Evolutionary conservation across 1,140 invertebrate species (phyloP).

Genomic region (Vanessa atalanta): DNA sequence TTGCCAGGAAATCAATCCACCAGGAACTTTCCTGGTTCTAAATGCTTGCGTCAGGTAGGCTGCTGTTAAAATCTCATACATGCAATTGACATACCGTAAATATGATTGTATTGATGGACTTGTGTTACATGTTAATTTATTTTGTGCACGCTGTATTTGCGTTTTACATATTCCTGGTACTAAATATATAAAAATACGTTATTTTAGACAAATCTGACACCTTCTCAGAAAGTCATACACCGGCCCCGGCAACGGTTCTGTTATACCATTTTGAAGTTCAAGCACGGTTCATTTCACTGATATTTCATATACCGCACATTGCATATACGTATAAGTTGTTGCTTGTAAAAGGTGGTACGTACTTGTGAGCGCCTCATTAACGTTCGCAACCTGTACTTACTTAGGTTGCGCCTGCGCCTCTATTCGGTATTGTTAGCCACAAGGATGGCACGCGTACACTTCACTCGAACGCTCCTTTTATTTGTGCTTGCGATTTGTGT

Average conservation of each 20-base stretch:
- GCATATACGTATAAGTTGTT: not conserved
- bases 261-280: slow-evolving; percentile 5
- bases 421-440: slow-evolving; percentile 21
- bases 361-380: slow-evolving; percentile 2
- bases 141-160: too few relatives aligned
- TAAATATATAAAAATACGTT: too few relatives aligned
- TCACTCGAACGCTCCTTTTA: slow-evolving; percentile 21
- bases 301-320: slow-evolving; percentile 2
- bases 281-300: not conserved
- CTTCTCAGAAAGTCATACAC: too few relatives aligned
- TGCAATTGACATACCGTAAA: too few relatives aligned
- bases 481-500: slow-evolving; percentile 35
- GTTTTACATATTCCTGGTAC: too few relatives aligned
- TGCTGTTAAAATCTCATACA: too few relatives aligned
- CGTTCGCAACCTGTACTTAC: slow-evolving; percentile 6
- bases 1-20: too few relatives aligned
- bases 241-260: not conserved
- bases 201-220: too few relatives aligned
- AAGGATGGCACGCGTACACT: slow-evolving; percentile 48
- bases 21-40: too few relatives aligned
- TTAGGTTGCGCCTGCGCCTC: not conserved
- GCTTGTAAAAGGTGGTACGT: not conserved
- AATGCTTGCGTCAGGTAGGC: too few relatives aligned
- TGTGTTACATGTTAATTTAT: too few relatives aligned
- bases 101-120: too few relatives aligned